A percentile compares a stretch with the other conserved stretches of the same genome.
phyloP scores from a whole-genome alignment of 92 coral and sea anemone species.

The Pocillopora grandis region DNA sequence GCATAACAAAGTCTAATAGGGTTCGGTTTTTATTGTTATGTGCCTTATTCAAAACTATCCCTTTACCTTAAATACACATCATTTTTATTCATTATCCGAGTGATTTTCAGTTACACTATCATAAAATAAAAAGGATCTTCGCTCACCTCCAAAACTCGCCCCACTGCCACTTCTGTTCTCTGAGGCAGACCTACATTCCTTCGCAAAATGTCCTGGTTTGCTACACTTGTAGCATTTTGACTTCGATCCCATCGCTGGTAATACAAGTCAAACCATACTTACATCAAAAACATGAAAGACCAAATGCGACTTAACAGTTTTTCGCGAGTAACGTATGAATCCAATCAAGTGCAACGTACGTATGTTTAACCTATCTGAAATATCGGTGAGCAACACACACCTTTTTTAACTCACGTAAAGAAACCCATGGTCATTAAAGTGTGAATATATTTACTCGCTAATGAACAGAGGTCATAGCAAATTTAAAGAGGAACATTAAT shows the following conservation, averaged over 20 bases:
- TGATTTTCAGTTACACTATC: too few species aligned
- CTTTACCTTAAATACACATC: too few species aligned
- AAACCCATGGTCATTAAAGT: background rate
- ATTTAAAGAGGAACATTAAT: background rate
- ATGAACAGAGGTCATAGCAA: background rate
- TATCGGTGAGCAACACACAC: too few species aligned
- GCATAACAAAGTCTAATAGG: too few species aligned
- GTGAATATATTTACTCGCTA: background rate
- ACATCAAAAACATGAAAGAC: background rate
- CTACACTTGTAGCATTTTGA: slow-evolving; percentile 79
- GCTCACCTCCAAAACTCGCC: slow-evolving; percentile 62
- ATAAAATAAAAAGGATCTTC: background rate
- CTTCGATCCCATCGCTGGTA: slow-evolving; percentile 30
- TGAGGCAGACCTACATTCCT: slow-evolving; percentile 65
- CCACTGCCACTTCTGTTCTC: slow-evolving; percentile 35
- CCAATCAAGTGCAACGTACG: too few species aligned
- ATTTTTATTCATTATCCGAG: too few species aligned
- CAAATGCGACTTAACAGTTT: background rate
- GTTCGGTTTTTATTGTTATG: too few species aligned
- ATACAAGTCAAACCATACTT: background rate
- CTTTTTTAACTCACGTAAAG: background rate
- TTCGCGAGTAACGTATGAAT: background rate
- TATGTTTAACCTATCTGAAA: too few species aligned
- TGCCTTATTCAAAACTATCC: too few species aligned
- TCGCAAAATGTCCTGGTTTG: slow-evolving; percentile 86